Evolutionary conservation across 2,797 vertebrate genomes (phyloP).

Genomic region (Onychomys leucogaster): DNA sequence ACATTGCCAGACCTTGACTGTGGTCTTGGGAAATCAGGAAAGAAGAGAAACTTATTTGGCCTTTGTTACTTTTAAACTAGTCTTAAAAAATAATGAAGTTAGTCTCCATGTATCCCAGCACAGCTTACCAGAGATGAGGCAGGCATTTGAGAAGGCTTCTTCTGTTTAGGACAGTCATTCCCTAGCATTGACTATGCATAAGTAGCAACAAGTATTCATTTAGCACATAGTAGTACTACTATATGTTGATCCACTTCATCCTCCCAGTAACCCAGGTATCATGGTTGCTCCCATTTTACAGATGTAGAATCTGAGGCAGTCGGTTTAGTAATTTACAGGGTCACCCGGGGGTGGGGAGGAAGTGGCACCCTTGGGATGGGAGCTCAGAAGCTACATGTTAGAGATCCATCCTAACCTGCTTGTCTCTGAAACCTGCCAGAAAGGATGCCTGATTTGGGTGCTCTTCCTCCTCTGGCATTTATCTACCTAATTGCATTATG

Average conservation of each 20-base stretch:
- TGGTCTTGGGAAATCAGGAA: constrained; percentile 2
- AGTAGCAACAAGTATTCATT: not conserved
- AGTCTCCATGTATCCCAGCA: not conserved
- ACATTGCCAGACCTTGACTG: not conserved
- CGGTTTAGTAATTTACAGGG: not conserved
- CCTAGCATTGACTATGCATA: not conserved
- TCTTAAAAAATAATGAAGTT: not conserved
- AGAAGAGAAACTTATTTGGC: not conserved
- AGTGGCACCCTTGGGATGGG: not conserved
- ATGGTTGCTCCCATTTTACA: constrained; percentile 9
- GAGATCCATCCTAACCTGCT: not conserved
- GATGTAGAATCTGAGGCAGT: not conserved
- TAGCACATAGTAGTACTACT: not conserved
- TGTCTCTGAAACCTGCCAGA: not conserved
- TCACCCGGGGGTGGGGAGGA: too few species aligned
- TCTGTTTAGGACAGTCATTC: not conserved
- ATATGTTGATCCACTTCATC: not conserved
- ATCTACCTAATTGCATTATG: constrained; percentile 56
- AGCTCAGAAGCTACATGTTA: not conserved
- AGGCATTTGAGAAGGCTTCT: not conserved
- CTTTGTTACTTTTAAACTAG: constrained; percentile 41
- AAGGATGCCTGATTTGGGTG: not conserved
- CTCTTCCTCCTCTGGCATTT: not conserved
- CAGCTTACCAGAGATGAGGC: not conserved
- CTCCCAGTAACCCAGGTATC: not conserved